Evolutionary conservation across 2,113 vertebrate genomes (phyloP).

Genomic region (Prionailurus viverrinus): DNA sequence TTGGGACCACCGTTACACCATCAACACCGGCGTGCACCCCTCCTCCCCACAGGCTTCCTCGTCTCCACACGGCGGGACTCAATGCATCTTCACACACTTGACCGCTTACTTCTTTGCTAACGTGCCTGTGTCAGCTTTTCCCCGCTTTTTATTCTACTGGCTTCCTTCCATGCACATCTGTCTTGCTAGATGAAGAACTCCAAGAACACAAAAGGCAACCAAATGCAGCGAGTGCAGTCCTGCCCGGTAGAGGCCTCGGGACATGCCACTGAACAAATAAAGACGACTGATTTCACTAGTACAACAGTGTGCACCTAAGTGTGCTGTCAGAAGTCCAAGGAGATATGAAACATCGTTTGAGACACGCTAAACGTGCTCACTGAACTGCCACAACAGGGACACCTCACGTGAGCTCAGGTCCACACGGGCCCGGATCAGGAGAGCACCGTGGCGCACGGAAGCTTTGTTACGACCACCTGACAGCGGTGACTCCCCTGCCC

Average conservation of each 20-base stretch:
- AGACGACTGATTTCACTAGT: too few species aligned
- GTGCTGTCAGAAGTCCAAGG: background rate
- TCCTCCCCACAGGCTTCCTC: background rate
- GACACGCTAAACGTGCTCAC: background rate
- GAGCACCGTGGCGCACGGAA: fast-evolving
- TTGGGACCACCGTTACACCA: fast-evolving
- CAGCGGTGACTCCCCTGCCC: background rate
- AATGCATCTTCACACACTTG: fast-evolving
- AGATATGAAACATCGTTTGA: too few species aligned
- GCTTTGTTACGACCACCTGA: fast-evolving
- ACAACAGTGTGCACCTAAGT: fast-evolving
- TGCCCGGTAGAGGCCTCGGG: background rate
- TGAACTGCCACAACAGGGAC: fast-evolving
- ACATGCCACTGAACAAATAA: background rate
- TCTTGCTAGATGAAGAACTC: too few species aligned
- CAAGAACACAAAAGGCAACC: background rate
- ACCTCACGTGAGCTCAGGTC: too few species aligned
- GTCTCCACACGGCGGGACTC: fast-evolving
- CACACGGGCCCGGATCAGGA: background rate
- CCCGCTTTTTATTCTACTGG: fast-evolving
- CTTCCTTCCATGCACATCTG: fast-evolving
- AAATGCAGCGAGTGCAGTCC: fast-evolving
- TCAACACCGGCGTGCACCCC: fast-evolving
- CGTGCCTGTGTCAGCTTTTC: fast-evolving
- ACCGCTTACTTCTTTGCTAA: fast-evolving